These are phyloP conservation scores for Melanaphis sacchari DNA, from an alignment of 1,140 invertebrate species.

Conservation along the genomic window DNA sequence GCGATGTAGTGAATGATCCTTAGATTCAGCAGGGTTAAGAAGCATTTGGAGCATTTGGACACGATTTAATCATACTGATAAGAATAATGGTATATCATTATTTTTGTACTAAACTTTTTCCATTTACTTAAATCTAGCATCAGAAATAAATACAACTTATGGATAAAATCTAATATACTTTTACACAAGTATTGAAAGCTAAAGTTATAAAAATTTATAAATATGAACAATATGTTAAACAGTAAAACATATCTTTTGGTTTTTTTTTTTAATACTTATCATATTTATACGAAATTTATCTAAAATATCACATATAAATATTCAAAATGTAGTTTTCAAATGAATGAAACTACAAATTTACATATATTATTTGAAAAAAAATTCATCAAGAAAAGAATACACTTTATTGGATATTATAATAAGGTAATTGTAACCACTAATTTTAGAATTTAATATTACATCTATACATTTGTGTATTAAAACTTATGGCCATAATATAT, in stretches of 20 bases:
- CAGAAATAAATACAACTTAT: neutral
- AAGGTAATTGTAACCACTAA: neutral
- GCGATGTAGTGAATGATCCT: constrained; percentile 20
- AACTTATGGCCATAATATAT: no score
- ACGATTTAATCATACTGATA: constrained; percentile 1
- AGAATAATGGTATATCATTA: neutral
- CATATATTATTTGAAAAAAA: neutral
- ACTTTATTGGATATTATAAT: neutral
- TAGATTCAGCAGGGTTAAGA: neutral
- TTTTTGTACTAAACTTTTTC: constrained; percentile 25
- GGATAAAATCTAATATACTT: neutral
- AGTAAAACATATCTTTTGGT: neutral
- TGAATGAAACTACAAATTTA: neutral
- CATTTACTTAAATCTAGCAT: neutral
- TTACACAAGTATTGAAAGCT: neutral
- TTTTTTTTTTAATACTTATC: neutral
- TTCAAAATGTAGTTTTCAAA: neutral
- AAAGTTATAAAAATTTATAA: neutral
- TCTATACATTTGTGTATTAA: no score
- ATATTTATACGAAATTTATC: neutral
- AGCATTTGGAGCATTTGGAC: neutral
- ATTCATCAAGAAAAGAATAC: neutral
- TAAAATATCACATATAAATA: neutral
- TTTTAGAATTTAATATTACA: no score
- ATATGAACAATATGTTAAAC: neutral